phyloP scores from a whole-genome alignment of 2,888 invertebrate genomes.

The Morpho deidamia region DNA sequence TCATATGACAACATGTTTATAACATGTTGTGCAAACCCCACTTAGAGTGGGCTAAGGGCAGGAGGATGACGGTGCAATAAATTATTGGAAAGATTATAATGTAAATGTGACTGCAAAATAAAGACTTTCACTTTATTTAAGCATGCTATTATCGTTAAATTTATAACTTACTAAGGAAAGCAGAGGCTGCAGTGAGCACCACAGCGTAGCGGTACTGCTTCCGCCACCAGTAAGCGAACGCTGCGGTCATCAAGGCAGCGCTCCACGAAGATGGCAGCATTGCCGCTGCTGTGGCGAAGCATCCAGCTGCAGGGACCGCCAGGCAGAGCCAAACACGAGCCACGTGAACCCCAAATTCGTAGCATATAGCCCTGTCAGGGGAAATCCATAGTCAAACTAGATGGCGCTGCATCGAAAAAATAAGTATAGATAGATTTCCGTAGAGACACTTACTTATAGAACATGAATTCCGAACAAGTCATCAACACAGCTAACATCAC shows the following conservation, averaged over 20 bases:
- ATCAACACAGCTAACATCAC: conserved; percentile 88
- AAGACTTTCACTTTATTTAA: too few relatives aligned
- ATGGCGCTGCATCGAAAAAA: too few relatives aligned
- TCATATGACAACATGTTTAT: too few relatives aligned
- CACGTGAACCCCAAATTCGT: conserved; percentile 93
- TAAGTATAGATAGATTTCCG: too few relatives aligned
- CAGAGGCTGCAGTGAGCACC: conserved; percentile 89
- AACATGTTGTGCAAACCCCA: too few relatives aligned
- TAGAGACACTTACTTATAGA: conserved; percentile 97
- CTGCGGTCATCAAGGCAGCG: conserved; percentile 89
- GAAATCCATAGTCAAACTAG: too few relatives aligned
- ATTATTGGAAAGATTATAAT: too few relatives aligned
- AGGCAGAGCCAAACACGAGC: conserved; percentile 90
- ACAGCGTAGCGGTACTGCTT: conserved; percentile 88
- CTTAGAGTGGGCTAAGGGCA: too few relatives aligned
- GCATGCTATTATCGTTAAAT: too few relatives aligned
- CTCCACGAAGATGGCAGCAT: conserved; percentile 97
- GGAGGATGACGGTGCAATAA: too few relatives aligned
- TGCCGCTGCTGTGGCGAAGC: conserved; percentile 92
- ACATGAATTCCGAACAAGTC: conserved; percentile 92
- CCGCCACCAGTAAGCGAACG: conserved; percentile 94
- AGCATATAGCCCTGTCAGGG: conserved; percentile 85
- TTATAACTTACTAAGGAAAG: conserved; percentile 78
- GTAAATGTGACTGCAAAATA: too few relatives aligned
- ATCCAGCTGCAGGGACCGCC: conserved; percentile 91